Evolutionary conservation across 2,888 invertebrate species (phyloP), one percentile per base, ranked within the genome.

Genomic region (Phengaris arion): DNA sequence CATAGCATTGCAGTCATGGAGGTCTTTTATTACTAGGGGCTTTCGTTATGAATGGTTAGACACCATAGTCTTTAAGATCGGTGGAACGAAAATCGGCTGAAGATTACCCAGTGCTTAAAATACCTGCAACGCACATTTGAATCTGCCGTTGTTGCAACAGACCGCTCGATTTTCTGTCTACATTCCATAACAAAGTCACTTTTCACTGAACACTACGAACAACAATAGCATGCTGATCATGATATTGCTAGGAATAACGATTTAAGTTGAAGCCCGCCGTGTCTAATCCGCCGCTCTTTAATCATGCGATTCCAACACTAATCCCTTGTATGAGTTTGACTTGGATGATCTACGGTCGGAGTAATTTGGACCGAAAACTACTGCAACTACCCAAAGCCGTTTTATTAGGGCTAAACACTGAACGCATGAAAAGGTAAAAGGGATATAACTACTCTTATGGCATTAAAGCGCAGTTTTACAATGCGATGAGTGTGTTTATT

Each of bases 271-370:
- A 64, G 10, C 64, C 64, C 64, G 35, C n/a, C 35, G 64, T 64
- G 12, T 22, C 64, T 64, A 64, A 64, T 64, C 64, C 64, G 15
- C 22, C 77, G 80, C 78, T 80, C 77, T 80, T 81, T 81, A 80
- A 82, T 80, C 81, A 77, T 76, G 78, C 77, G 79, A 79, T 80
- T 79, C 79, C 78, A 78, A 77, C 82, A 79, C 83, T 89, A 88
- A 89, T 89, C 89, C 85, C 82, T 4, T 82, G 85, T 88, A 87
- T 88, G 86, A 89, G 87, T 87, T 84, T 72, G 52, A 84, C 84
- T 83, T 82, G 83, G 83, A 83, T 84, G 84, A 85, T 85, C 81
- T 72, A 72, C 72, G 72, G 72, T 76, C 76, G 79, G 79, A 76
- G 76, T 73, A 77, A 81, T 79, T 78, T 78, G 77, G 79, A 74